These are phyloP conservation scores for Sphaeramia orbicularis DNA, from an alignment of 2,797 vertebrate species.

Conservation along the genomic window DNA sequence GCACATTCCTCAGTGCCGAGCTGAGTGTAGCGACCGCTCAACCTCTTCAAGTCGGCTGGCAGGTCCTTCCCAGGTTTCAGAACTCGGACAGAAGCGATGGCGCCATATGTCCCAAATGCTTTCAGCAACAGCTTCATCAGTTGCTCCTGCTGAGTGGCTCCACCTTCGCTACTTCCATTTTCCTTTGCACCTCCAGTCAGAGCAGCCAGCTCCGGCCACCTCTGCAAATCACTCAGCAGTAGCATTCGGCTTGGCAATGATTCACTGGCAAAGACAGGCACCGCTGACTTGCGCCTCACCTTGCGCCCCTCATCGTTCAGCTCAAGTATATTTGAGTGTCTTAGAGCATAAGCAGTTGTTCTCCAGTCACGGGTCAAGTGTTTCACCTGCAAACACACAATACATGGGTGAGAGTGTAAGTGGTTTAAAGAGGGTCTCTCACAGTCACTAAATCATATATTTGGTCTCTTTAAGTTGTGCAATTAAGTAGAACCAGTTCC, in stretches of 20 bases:
- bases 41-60: constrained; percentile 92
- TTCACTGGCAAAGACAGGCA: constrained; percentile 95
- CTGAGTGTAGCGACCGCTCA: constrained; percentile 92
- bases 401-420: constrained; percentile 16
- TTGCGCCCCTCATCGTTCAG: constrained; percentile 94
- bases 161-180: constrained; percentile 79
- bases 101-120: constrained; percentile 91
- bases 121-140: constrained; percentile 95
- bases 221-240: constrained; percentile 91
- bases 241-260: constrained; percentile 96
- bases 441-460: not conserved
- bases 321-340: constrained; percentile 90
- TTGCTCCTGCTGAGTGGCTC: constrained; percentile 88
- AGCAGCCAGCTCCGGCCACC: constrained; percentile 87
- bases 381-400: constrained; percentile 88
- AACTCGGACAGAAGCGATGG: constrained; percentile 93
- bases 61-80: constrained; percentile 94
- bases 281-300: constrained; percentile 90
- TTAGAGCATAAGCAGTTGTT: constrained; percentile 94
- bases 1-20: constrained; percentile 93
- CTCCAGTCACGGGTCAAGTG: constrained; percentile 98
- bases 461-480: not conserved
- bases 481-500: too few species aligned
- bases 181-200: constrained; percentile 77
- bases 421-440: not conserved